Base-by-base conservation (phyloP, 2,888 invertebrate genomes). In the Chesias legatella region DNA sequence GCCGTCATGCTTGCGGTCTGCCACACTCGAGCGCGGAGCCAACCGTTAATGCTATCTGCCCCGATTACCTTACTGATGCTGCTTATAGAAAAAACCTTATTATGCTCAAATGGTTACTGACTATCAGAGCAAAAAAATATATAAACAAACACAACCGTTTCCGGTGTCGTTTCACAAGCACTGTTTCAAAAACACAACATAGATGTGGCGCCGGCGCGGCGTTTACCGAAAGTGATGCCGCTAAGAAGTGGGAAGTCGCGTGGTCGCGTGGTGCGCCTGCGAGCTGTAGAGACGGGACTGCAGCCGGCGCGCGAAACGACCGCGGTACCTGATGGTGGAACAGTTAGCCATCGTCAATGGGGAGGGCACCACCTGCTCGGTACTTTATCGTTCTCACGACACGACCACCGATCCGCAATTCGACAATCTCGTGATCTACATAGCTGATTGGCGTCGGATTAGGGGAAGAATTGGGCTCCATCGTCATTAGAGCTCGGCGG, bases 1-100 rank as follows among this genome's bases (percentile, higher is more conserved):
- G 78, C 80, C 88, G 88, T 88, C 88, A 88, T 88, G 88, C 80
- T 86, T 82, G 83, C 79, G 78, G 79, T 79, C 84, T 77, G 78
- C 82, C 83, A 83, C 86, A 88, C 79, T 83, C 76, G 81, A 88
- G 79, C 84, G 86, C 82, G 76, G 84, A 81, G 66, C 78, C 84
- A 78, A 88, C 88, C 88, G 88, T 88, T 88, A 86, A 84, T 70
- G 67, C 74, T 88, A 79, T 86, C 80, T 86, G 88, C 86, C 86
- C 88, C 88, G 85, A 86, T 88, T 85, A 85, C 81, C 73, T 77
- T 79, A 74, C 80, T 71, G 68, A 67, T 64, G 65, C 65, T 67
- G 66, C 67, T 70, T 73, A 59, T 60, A 63, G 70, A 79, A 82
- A 48, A 81, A 74, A 60, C 58, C 43, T 51, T 54, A 44, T 44